Base-by-base conservation (phyloP, 53 echinoderm and acorn worm species). In the Echinarachnius parma region DNA sequence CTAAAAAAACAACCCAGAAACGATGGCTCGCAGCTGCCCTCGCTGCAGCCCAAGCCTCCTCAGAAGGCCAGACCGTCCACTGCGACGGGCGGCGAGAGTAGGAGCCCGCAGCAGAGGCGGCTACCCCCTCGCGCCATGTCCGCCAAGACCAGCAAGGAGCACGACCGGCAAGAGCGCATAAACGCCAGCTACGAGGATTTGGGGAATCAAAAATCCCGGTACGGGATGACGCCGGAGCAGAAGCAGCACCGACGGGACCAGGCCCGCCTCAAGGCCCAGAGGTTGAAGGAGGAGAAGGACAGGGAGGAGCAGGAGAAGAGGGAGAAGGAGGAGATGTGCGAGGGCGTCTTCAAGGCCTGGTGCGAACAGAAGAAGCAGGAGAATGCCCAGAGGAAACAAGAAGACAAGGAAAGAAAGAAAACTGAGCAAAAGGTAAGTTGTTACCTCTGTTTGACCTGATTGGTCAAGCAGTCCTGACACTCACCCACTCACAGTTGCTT, bases 221-320 rank as follows among this genome's bases (percentile, higher is more conserved):
- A 98, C 63, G 98, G 98, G 16, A 69, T 92, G 56, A 84, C 91
- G 14, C 82, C 88, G 10, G 92, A 98, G 59, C 88, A 92, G 77
- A 98, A 86, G 42, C 83, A 92, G 34, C 75, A 74, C 48, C 82
- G 82, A 70, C 82, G 76, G 57, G 80, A 90, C 28, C 83, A 83
- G 61, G 48, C 66, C 22, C 49, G 86, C 20, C 53, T 88, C 7
- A 85, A 53, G 64, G 71, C 62, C 60, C 85, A 92, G 48, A 67
- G 47, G 64, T 52, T 63, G 46, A 34, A 30, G 48, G 88, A 92
- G 58, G 80, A 88, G 48, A 61, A 72, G 49, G 75, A 79, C 62
- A 22, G 61, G 28, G 87, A 88, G 52, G 98, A 91, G 39, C 77
- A 88, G 76, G 80, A 88, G 59, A 80, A 69, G 32, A 76, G 75